phyloP scores from a whole-genome alignment of 2,113 vertebrate genomes.

The Manacus vitellinus region DNA sequence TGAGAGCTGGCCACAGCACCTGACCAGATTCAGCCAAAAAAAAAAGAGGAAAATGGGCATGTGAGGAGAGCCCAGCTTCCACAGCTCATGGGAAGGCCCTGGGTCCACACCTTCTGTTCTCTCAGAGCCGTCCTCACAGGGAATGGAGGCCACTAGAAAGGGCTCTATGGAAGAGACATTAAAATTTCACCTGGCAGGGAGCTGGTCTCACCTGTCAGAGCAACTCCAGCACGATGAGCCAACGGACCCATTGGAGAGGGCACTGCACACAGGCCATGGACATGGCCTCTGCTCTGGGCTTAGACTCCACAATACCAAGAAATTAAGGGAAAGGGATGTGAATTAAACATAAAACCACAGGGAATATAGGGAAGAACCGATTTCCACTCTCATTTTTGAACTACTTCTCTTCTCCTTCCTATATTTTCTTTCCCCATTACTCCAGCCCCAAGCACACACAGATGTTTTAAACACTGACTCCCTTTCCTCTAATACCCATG shows the following conservation, averaged over 20 bases:
- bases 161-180: neutral
- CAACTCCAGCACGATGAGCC: neutral
- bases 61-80: neutral
- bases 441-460: neutral
- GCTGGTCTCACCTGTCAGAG: neutral
- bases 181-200: rapidly evolving
- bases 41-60: neutral
- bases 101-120: neutral
- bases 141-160: neutral
- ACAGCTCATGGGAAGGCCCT: neutral
- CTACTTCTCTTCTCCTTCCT: neutral
- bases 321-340: neutral
- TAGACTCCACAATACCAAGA: neutral
- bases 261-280: neutral
- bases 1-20: neutral
- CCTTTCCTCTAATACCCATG: neutral
- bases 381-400: constrained; percentile 3
- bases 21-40: neutral
- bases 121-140: neutral
- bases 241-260: rapidly evolving
- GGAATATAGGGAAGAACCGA: neutral
- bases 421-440: neutral
- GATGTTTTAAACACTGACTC: neutral
- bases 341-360: neutral
- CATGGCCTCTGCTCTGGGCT: neutral